Conservation (phyloP, 2,888 invertebrate species). For the Macropis europaea region DNA sequence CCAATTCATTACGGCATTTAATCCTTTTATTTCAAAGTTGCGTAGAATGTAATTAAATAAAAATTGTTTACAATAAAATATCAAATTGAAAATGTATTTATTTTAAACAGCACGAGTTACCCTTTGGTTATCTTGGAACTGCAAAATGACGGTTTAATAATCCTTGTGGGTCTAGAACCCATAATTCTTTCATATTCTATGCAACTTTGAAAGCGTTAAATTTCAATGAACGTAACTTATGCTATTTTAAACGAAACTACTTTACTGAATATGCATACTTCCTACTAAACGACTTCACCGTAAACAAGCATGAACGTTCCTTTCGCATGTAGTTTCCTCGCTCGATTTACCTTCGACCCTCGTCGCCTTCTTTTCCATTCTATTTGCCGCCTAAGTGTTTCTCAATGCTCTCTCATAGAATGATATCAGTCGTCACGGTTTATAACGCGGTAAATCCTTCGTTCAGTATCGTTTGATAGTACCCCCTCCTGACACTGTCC, state of each 20-base stretch:
- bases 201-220: not conserved
- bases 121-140: no score
- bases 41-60: no score
- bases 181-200: not conserved
- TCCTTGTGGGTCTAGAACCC: not conserved
- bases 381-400: conserved; percentile 36
- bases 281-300: not conserved
- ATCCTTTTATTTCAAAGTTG: no score
- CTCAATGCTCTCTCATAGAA: conserved; percentile 34
- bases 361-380: not conserved
- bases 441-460: conserved; percentile 19
- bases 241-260: not conserved
- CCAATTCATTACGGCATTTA: no score
- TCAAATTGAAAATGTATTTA: no score
- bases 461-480: not conserved
- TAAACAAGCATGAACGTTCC: not conserved
- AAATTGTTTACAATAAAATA: no score
- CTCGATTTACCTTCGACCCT: conserved; percentile 13
- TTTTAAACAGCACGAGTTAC: no score
- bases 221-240: not conserved
- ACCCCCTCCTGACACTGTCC: not conserved
- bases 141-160: not conserved
- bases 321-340: not conserved
- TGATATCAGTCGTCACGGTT: conserved; percentile 32
- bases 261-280: not conserved